Base-by-base conservation (phyloP, 2,888 invertebrate genomes). In the Synanthedon andrenaeformis region DNA sequence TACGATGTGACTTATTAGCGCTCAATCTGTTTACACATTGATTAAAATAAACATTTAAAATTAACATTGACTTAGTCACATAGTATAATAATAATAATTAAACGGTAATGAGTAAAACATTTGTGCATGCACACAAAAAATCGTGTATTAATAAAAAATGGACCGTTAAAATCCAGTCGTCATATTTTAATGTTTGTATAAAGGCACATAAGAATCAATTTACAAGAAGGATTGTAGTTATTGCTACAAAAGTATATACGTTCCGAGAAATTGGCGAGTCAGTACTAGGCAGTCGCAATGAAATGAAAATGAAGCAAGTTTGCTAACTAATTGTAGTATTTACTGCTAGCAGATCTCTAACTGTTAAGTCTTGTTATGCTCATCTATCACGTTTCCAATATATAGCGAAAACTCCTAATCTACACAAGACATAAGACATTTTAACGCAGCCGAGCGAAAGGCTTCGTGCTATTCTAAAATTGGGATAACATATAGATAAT, bases 121-220 rank as follows among this genome's bases (percentile, higher is more conserved):
- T 85, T 85, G 86, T 85, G 84, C 82, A 82, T 79, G 75, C 82
- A 82, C 74, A 72, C 81, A 69, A 71, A 73, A 69, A 64, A 73
- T 69, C 69, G 75, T 79, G 79, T 79, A 68, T 72, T 63, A 73
- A 74, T 69, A 23, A 23, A 78, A 74, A 74, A 76, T 66, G 71
- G 75, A 79, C 74, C 71, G 70, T 83, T 76, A 84, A 23, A 84
- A 83, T 82, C 85, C 83, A 79, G 79, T 85, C 77, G 74, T 35
- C 6, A 35, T 23, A 23, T 5, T 23, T 23, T 23, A 8, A 73
- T 69, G 66, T 74, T 74, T 66, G 50, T 74, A 76, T 69, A 81
- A 80, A 87, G 86, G 86, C 86, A 87, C 86, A 72, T 83, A 83
- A 85, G 74, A 85, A 79, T 83, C 71, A 76, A 78, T 83, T 75